phyloP scores from a whole-genome alignment of 2,113 vertebrate genomes.

The Chionis minor region DNA sequence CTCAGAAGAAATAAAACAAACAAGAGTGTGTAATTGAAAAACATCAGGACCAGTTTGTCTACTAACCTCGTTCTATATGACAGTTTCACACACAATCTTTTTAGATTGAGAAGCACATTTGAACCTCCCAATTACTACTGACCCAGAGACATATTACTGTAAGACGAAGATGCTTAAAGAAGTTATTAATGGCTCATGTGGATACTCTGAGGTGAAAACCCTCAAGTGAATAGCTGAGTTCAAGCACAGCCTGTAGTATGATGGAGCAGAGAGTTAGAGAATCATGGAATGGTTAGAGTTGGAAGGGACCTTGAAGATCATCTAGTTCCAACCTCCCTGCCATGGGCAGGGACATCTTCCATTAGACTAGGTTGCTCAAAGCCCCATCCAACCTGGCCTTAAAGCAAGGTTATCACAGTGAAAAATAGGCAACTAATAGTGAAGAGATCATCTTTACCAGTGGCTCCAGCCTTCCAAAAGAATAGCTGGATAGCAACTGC shows the following conservation, averaged over 20 bases:
- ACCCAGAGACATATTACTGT: neutral
- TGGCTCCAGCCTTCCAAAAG: neutral
- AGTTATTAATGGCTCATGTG: neutral
- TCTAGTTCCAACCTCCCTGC: neutral
- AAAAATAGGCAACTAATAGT: neutral
- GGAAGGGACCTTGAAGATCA: neutral
- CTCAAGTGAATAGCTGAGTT: neutral
- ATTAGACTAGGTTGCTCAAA: neutral
- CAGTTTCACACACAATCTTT: neutral
- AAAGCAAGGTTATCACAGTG: neutral
- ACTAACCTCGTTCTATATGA: neutral
- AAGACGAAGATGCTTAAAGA: neutral
- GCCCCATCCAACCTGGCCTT: neutral
- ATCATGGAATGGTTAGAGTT: neutral
- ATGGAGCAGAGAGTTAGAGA: neutral
- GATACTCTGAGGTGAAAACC: neutral
- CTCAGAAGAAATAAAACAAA: neutral
- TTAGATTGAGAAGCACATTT: neutral
- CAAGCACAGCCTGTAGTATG: neutral
- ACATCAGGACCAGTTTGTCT: neutral
- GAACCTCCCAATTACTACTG: neutral
- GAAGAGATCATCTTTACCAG: neutral
- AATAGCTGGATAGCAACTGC: neutral
- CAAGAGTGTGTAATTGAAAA: neutral
- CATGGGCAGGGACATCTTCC: neutral